Evolutionary conservation across 2,888 invertebrate genomes (phyloP).

Genomic region (Xestia ashworthii): DNA sequence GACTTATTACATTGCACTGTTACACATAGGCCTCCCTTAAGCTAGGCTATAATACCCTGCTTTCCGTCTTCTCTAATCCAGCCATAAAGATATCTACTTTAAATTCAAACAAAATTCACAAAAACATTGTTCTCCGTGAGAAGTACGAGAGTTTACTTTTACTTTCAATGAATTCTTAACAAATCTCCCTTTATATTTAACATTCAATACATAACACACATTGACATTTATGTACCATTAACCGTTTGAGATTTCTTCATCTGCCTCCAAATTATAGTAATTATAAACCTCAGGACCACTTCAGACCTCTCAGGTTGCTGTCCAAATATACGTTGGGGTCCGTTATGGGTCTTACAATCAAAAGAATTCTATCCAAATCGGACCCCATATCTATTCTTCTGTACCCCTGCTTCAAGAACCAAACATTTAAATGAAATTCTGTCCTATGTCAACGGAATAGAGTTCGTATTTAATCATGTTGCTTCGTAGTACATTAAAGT

Average conservation of each 20-base stretch:
- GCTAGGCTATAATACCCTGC: neutral
- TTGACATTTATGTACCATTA: conserved; percentile 44
- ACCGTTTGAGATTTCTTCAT: conserved; percentile 80
- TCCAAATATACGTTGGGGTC: conserved; percentile 90
- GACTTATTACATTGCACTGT: too few species aligned
- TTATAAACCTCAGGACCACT: conserved; percentile 88
- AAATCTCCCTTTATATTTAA: conserved; percentile 22
- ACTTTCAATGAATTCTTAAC: neutral
- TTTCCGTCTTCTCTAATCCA: neutral
- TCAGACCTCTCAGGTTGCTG: conserved; percentile 88
- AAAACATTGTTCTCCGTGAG: neutral
- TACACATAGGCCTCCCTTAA: neutral
- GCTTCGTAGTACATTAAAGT: conserved; percentile 72
- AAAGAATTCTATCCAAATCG: conserved; percentile 87
- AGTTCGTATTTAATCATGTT: conserved; percentile 55
- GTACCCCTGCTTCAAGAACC: conserved; percentile 78
- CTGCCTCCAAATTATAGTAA: conserved; percentile 89
- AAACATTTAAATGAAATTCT: conserved; percentile 53
- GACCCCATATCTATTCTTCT: conserved; percentile 90
- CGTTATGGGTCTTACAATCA: conserved; percentile 86
- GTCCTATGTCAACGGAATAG: conserved; percentile 53
- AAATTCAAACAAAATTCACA: neutral
- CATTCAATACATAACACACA: conserved; percentile 8
- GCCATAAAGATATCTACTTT: neutral
- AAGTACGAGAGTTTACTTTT: neutral